Conservation (phyloP, 2,113 vertebrate species). For the Thunnus thynnus region DNA sequence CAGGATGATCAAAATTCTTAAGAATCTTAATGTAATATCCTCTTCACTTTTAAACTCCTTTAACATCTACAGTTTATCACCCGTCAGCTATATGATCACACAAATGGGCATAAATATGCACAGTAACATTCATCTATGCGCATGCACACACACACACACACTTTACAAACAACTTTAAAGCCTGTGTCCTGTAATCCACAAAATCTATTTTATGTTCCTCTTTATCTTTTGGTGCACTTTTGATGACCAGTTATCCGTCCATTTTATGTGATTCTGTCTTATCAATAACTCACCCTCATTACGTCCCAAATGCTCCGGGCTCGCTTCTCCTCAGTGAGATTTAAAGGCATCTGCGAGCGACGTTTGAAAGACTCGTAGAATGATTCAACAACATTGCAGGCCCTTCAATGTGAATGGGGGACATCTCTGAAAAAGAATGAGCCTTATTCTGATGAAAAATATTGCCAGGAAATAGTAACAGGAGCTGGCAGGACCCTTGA, state of each 20-base stretch:
- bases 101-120: conserved; percentile 14
- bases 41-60: conserved; percentile 15
- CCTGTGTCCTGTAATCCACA: conserved; percentile 44
- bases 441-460: conserved; percentile 43
- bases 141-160: neutral
- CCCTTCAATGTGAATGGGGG: conserved; percentile 12
- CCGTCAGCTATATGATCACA: neutral
- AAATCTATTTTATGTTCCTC: conserved; percentile 52
- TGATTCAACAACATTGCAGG: conserved; percentile 42
- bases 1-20: neutral
- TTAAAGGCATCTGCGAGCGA: conserved; percentile 53
- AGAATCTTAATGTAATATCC: neutral
- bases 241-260: conserved; percentile 64
- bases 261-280: conserved; percentile 64
- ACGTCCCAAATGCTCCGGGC: conserved; percentile 36
- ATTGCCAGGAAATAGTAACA: neutral
- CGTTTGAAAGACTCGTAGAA: conserved; percentile 39
- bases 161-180: conserved; percentile 35
- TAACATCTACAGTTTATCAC: neutral
- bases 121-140: neutral
- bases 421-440: conserved; percentile 29
- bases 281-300: conserved; percentile 68
- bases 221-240: conserved; percentile 59
- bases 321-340: conserved; percentile 37
- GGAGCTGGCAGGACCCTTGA: conserved; percentile 59